phyloP scores from a whole-genome alignment of 2,888 invertebrate species.

The Hydraecia micacea region DNA sequence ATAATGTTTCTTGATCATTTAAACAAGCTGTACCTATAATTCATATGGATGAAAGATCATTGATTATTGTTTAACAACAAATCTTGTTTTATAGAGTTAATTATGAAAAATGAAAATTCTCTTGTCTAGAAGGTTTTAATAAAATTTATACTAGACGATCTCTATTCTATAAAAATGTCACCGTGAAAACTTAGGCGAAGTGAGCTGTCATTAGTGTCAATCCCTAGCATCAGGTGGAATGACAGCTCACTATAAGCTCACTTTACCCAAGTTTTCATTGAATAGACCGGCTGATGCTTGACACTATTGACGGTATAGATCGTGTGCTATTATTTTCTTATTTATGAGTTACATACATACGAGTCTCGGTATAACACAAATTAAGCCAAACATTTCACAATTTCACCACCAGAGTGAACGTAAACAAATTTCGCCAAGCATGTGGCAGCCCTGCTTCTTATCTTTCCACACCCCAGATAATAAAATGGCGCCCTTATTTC shows the following conservation, averaged over 20 bases:
- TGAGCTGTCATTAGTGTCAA: background rate
- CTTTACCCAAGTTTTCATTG: background rate
- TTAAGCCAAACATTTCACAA: conserved; percentile 33
- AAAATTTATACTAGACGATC: background rate
- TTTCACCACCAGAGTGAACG: conserved; percentile 16
- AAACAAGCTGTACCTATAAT: background rate
- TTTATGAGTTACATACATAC: background rate
- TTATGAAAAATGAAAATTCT: background rate
- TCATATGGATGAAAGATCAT: background rate
- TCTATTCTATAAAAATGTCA: background rate
- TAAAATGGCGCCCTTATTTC: conserved; percentile 75
- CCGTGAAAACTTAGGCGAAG: too few species aligned
- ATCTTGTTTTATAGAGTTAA: background rate
- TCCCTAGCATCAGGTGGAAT: background rate
- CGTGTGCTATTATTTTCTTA: background rate
- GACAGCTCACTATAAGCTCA: too few species aligned
- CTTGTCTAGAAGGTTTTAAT: background rate
- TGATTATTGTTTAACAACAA: background rate
- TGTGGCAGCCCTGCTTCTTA: conserved; percentile 73
- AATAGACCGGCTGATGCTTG: background rate
- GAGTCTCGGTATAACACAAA: conserved; percentile 14
- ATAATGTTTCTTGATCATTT: conserved; percentile 2
- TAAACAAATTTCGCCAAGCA: conserved; percentile 46
- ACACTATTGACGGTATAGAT: background rate
- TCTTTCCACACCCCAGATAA: conserved; percentile 81